Conservation (phyloP, 1,140 invertebrate genomes). For the Brachionus koreanus region DNA sequence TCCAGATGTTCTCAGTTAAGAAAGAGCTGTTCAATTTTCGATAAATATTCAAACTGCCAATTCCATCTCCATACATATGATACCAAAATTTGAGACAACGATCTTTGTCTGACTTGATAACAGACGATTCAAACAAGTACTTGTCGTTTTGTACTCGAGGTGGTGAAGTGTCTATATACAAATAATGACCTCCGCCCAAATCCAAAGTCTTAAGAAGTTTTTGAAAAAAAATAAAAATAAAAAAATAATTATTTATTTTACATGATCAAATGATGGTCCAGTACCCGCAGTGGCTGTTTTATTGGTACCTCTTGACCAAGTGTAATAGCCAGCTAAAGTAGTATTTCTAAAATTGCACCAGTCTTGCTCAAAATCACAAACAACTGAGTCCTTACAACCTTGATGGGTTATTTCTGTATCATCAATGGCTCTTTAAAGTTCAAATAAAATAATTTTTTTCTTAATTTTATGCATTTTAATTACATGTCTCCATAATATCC, state of each 20-base stretch:
- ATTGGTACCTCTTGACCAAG: slow-evolving; percentile 27
- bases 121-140: not conserved
- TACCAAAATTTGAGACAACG: slow-evolving; percentile 55
- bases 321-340: slow-evolving; percentile 37
- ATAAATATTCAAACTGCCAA: slow-evolving; percentile 43
- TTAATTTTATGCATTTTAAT: not conserved
- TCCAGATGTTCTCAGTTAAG: not conserved
- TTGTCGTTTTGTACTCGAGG: slow-evolving; percentile 65
- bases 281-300: slow-evolving; percentile 24
- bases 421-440: not conserved
- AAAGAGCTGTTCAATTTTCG: not conserved
- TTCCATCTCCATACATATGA: slow-evolving; percentile 53
- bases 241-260: not conserved
- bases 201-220: slow-evolving; percentile 44
- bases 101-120: not conserved
- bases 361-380: slow-evolving; percentile 49
- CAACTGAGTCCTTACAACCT: slow-evolving; percentile 19
- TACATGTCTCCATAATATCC: slow-evolving; percentile 47
- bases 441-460: not conserved
- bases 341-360: slow-evolving; percentile 48
- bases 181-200: slow-evolving; percentile 66
- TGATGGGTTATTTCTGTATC: slow-evolving; percentile 30
- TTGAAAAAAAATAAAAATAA: not conserved
- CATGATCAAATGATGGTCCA: slow-evolving; percentile 47
- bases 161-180: slow-evolving; percentile 70